These are phyloP conservation scores for Anoplolepis gracilipes DNA, from an alignment of 1,140 invertebrate species.

Conservation along the genomic window DNA sequence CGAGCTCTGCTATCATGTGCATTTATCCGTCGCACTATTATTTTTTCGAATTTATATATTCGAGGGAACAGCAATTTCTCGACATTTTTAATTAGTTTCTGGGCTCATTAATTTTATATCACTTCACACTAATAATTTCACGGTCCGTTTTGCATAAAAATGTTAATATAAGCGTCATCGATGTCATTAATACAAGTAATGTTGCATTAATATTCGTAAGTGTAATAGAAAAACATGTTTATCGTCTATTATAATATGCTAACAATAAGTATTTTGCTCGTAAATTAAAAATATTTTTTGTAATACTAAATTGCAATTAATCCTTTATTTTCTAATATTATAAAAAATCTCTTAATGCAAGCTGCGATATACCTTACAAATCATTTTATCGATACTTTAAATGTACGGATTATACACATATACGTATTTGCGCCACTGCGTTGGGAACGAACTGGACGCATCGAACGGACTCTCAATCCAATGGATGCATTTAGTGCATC, in stretches of 20 bases:
- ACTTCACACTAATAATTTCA: background rate
- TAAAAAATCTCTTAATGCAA: background rate
- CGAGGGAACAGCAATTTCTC: slow-evolving; percentile 10
- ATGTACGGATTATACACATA: slow-evolving; percentile 37
- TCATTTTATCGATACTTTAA: background rate
- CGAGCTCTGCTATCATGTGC: slow-evolving; percentile 19
- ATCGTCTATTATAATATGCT: too few species aligned
- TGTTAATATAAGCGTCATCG: background rate
- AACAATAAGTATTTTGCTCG: background rate
- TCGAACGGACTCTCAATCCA: slow-evolving; percentile 42
- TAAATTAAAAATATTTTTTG: background rate
- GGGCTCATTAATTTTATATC: slow-evolving; percentile 33
- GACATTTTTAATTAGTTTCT: slow-evolving; percentile 46
- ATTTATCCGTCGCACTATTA: slow-evolving; percentile 23
- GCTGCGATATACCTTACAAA: background rate
- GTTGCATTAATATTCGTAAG: background rate
- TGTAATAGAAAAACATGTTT: background rate
- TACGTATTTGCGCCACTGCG: slow-evolving; percentile 19
- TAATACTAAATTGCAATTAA: background rate
- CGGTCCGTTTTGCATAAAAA: background rate
- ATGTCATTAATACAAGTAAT: background rate
- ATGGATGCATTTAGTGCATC: slow-evolving; percentile 47
- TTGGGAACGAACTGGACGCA: slow-evolving; percentile 9
- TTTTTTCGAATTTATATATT: slow-evolving; percentile 38
- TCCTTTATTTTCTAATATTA: background rate